Evolutionary conservation across 2,113 vertebrate genomes (phyloP), one percentile per base, ranked within the genome.

Genomic region (Psittacus erithacus): DNA sequence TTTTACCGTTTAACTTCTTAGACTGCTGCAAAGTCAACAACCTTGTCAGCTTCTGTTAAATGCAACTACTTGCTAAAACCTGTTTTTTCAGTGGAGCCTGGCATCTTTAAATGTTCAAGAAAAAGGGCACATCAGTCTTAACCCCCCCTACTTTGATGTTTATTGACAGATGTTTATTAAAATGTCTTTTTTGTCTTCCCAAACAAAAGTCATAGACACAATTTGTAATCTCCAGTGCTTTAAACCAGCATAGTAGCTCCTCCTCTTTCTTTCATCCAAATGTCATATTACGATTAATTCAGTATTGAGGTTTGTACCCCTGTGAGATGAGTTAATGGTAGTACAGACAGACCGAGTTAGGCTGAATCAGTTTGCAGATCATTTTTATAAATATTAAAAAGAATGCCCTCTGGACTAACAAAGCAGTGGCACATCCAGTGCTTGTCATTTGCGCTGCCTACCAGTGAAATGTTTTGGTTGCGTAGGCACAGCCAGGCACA

Each of bases 301-400:
- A 33, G 57, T 38, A 52, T 27, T 86, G 64, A 95, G 53, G 67
- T 95, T 60, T 57, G 27, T 76, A 71, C 43, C 60, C 43, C 10
- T 49, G 24, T 78, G 88, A 39, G 24, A 90, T 71, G 50, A 94
- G 90, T 94, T 96, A 95, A 90, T 86, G 77, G 53, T 47, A 77
- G 57, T 79, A 62, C 71, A 86, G 93, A 46, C 90, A 95, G 89
- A 86, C 74, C 87, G 59, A 85, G 84, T 60, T 95, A 67, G 74
- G 60, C 59, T 85, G 41, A 90, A 82, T 71, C 53, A 69, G 63
- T 79, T 53, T 95, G 55, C 81, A 92, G 71, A 91, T 65, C 2
- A 15, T 82, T 94, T 92, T 95, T 65, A 85, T 93, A 91, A 96
- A 95, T 95, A 93, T 96, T 95, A 92, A 95, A 89, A 90, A 78